These are phyloP conservation scores for Ammospiza caudacuta DNA, from an alignment of 2,113 vertebrate species.

Conservation along the genomic window DNA sequence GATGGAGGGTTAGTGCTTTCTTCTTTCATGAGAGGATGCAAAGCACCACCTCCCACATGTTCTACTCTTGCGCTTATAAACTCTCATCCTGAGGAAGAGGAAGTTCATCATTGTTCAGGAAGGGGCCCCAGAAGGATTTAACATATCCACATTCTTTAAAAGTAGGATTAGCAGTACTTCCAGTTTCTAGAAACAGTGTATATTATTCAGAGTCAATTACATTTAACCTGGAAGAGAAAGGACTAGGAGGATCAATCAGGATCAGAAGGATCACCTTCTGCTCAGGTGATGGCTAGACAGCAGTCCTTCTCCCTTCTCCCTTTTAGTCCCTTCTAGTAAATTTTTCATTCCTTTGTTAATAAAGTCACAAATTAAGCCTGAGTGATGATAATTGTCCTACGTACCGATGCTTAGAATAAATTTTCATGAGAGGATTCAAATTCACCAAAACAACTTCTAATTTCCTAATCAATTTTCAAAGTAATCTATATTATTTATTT, in stretches of 20 bases:
- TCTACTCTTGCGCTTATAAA: not conserved
- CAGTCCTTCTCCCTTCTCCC: not conserved
- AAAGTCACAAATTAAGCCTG: not conserved
- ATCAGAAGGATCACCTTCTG: not conserved
- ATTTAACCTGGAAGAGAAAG: not conserved
- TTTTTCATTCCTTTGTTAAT: not conserved
- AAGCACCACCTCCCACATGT: not conserved
- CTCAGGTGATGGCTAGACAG: not conserved
- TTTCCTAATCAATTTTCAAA: not conserved
- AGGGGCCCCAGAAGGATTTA: not conserved
- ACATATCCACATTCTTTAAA: not conserved
- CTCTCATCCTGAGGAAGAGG: not conserved
- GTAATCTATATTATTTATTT: too few relatives aligned
- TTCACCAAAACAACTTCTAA: not conserved
- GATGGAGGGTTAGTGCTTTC: not conserved
- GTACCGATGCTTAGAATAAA: not conserved
- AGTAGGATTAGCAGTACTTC: not conserved
- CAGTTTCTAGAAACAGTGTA: not conserved
- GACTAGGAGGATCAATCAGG: rapidly evolving
- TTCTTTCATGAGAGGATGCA: not conserved
- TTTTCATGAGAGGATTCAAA: not conserved
- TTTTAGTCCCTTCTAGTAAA: not conserved
- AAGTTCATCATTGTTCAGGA: not conserved
- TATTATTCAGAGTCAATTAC: not conserved
- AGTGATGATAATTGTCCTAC: not conserved